Conservation (phyloP, 1,140 invertebrate genomes). For the Papilio xuthus region DNA sequence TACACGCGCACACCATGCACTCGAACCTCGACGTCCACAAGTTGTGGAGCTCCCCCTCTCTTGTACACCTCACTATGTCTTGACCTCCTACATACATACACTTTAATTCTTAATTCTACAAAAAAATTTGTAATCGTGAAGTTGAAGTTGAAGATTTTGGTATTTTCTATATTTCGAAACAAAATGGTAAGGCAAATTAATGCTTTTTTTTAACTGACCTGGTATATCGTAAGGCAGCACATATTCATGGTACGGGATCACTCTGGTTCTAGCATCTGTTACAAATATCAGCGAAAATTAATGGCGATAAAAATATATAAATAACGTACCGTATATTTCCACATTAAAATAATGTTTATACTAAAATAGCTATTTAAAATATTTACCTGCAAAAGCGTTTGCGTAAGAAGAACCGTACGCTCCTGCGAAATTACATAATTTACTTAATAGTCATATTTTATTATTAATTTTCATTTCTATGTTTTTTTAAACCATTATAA, state of each 20-base stretch:
- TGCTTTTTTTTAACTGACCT: conserved; percentile 44
- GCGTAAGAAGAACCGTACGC: background rate
- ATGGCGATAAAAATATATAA: background rate
- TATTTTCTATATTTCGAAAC: background rate
- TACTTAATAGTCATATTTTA: too few relatives aligned
- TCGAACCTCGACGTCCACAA: conserved; percentile 39
- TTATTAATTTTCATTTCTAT: background rate
- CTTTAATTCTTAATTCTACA: too few relatives aligned
- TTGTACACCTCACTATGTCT: conserved; percentile 43
- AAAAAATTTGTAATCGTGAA: too few relatives aligned
- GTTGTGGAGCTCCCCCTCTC: conserved; percentile 50
- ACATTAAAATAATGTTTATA: too few relatives aligned
- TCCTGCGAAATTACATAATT: background rate
- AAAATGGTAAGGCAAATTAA: background rate
- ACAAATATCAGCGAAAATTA: background rate
- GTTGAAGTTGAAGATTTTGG: too few relatives aligned
- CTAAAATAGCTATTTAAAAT: too few relatives aligned
- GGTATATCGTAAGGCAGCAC: conserved; percentile 51
- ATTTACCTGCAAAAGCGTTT: conserved; percentile 16
- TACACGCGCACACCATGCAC: conserved; percentile 61
- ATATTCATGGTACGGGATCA: conserved; percentile 49
- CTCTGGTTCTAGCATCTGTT: conserved; percentile 41
- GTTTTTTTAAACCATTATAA: background rate
- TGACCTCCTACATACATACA: conserved; percentile 46
- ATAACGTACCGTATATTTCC: too few relatives aligned